A percentile compares a stretch with the other conserved stretches of the same genome.
These are phyloP conservation scores for Amorpha juglandis DNA, from an alignment of 2,888 invertebrate species.

Conservation along the genomic window DNA sequence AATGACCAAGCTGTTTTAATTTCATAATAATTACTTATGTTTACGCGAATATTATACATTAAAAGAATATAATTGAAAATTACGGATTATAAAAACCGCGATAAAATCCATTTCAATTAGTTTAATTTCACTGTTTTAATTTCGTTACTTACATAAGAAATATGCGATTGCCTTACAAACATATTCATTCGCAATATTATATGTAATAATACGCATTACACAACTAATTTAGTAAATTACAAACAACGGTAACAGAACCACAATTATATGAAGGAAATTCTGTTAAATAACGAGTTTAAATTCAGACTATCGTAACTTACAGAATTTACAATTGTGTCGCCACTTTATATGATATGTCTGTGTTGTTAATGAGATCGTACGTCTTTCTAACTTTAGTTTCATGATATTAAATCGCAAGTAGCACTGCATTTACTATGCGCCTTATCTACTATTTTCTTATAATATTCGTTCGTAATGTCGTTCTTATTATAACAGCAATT, in stretches of 20 bases:
- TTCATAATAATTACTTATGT: too few species aligned
- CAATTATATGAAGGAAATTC: background rate
- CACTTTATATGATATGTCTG: conserved; percentile 21
- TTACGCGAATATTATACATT: too few species aligned
- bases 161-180: too few species aligned
- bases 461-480: background rate
- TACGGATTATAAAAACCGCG: too few species aligned
- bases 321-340: conserved; percentile 21
- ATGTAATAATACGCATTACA: background rate
- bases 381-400: conserved; percentile 20
- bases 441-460: background rate
- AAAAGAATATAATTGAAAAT: too few species aligned
- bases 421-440: background rate
- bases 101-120: too few species aligned
- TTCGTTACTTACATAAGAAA: too few species aligned
- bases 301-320: conserved; percentile 1
- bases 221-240: background rate
- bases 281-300: conserved; percentile 1
- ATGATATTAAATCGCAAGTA: conserved; percentile 11
- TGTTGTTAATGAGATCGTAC: conserved; percentile 15
- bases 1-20: too few species aligned
- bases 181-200: background rate
- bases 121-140: too few species aligned
- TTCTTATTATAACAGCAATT: too few species aligned
- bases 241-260: background rate